Evolutionary conservation across 2,113 vertebrate species (phyloP).

Genomic region (Typhlomys cinereus): DNA sequence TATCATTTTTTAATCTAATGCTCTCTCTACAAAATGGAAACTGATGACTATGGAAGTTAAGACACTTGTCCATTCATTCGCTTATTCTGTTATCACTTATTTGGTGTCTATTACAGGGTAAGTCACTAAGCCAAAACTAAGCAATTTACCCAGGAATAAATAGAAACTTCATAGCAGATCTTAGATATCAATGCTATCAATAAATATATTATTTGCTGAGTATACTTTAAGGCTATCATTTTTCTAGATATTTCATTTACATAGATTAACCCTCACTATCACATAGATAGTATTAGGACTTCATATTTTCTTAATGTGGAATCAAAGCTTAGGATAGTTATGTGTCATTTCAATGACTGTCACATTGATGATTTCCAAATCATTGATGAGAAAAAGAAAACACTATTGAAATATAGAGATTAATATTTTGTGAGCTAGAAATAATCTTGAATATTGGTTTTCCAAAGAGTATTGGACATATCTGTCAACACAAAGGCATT

Average conservation of each 20-base stretch:
- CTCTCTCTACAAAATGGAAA: slow-evolving; percentile 15
- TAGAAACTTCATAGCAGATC: neutral
- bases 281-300: neutral
- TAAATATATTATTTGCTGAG: neutral
- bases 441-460: slow-evolving; percentile 39
- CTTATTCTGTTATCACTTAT: slow-evolving; percentile 25
- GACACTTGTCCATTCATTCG: neutral
- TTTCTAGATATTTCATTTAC: slow-evolving; percentile 3
- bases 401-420: neutral
- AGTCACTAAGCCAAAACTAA: neutral
- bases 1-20: slow-evolving; percentile 36
- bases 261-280: neutral
- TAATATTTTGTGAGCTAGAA: neutral
- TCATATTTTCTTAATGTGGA: neutral
- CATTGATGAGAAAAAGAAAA: neutral
- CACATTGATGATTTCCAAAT: neutral
- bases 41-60: neutral
- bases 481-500: neutral
- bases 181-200: slow-evolving; percentile 3
- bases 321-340: neutral
- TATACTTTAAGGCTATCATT: neutral
- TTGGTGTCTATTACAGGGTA: neutral
- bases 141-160: neutral
- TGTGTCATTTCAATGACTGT: neutral
- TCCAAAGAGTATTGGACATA: neutral